These are phyloP conservation scores for Allacma fusca DNA, from an alignment of 2,888 invertebrate genomes.

Conservation along the genomic window DNA sequence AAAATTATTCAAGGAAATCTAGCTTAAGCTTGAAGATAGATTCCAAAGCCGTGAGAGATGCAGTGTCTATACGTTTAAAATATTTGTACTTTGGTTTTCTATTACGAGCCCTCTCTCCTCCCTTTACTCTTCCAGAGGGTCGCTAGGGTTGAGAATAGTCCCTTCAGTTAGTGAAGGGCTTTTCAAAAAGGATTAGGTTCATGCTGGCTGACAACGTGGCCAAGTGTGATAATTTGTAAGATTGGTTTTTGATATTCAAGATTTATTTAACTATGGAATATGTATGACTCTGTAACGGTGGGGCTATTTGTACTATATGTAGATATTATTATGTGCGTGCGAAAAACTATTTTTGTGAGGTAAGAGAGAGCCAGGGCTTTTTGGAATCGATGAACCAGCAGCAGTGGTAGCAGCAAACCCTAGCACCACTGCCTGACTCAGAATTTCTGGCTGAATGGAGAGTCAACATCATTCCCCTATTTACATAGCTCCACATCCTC, in stretches of 20 bases:
- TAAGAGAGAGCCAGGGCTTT: not conserved
- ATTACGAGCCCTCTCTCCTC: no score
- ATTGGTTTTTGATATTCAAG: not conserved
- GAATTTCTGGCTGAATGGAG: conserved; percentile 22
- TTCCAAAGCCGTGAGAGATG: no score
- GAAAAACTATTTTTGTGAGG: not conserved
- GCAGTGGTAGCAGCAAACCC: no score
- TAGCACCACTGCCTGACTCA: not conserved
- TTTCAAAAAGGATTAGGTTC: not conserved
- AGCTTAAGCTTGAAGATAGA: no score
- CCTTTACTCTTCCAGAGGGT: no score
- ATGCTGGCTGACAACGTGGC: not conserved
- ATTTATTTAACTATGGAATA: conserved; percentile 4
- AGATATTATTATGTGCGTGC: not conserved
- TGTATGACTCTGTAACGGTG: not conserved
- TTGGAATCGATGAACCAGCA: no score
- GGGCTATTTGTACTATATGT: not conserved
- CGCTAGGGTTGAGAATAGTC: no score
- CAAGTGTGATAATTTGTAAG: not conserved
- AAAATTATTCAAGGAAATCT: no score
- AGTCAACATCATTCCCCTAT: conserved; percentile 17
- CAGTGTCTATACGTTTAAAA: no score
- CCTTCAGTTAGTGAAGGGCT: no score
- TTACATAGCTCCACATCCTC: conserved; percentile 11
- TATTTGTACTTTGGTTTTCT: no score